A percentile compares a stretch with the other conserved stretches of the same genome.
These are phyloP conservation scores for Shargacucullia verbasci DNA, from an alignment of 2,888 invertebrate genomes.

Conservation along the genomic window DNA sequence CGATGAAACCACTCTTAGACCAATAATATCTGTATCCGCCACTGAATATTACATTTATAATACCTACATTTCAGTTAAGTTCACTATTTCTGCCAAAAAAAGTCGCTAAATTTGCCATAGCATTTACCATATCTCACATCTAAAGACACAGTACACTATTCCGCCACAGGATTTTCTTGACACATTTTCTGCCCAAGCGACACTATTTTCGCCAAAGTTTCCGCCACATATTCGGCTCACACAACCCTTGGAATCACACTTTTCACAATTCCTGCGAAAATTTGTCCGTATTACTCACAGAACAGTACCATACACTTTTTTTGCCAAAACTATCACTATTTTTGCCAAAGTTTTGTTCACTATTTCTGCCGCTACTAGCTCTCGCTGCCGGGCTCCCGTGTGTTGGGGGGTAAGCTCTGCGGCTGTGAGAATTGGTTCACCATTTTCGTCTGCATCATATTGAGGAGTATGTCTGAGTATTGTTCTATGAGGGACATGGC, in stretches of 20 bases:
- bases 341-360: not conserved
- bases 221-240: no score
- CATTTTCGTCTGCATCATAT: constrained; percentile 87
- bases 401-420: constrained; percentile 77
- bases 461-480: constrained; percentile 90
- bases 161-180: no score
- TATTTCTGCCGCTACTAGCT: constrained; percentile 73
- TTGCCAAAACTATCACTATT: not conserved
- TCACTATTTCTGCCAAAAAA: not conserved
- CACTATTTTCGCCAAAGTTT: not conserved
- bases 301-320: not conserved
- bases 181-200: not conserved
- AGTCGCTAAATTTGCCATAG: constrained; percentile 5
- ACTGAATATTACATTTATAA: no score
- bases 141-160: no score
- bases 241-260: no score
- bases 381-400: constrained; percentile 70
- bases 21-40: no score
- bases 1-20: no score
- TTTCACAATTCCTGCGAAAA: no score
- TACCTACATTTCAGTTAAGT: not conserved
- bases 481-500: constrained; percentile 89
- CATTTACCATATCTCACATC: no score
- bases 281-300: no score
- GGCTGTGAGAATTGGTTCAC: constrained; percentile 81